Percentiles rank a stretch among this genome's conserved stretches.
Evolutionary conservation across 2,797 vertebrate genomes (phyloP).

Genomic region (Octomys mimax): DNA sequence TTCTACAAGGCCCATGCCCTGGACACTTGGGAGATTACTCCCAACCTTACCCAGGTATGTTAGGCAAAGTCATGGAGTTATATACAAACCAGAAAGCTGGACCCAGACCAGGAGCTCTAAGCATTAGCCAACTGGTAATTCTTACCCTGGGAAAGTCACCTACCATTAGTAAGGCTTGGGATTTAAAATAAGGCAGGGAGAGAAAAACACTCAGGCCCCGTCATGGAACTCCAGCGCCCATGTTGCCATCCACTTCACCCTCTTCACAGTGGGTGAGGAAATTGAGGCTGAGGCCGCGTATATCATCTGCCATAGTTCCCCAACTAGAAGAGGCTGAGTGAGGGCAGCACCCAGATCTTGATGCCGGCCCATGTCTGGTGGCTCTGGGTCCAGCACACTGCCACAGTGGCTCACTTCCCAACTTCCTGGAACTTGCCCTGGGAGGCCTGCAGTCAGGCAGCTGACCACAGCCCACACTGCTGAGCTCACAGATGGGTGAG

Average conservation of each 20-base stretch:
- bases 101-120: not conserved
- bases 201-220: not conserved
- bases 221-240: not conserved
- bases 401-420: not conserved
- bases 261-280: not conserved
- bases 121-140: not conserved
- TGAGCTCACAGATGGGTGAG: conserved; percentile 62
- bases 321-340: not conserved
- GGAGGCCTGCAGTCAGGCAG: conserved; percentile 40
- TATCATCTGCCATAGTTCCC: not conserved
- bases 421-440: conserved; percentile 36
- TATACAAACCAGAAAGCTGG: not conserved
- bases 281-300: not conserved
- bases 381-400: not conserved
- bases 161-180: not conserved
- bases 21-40: not conserved
- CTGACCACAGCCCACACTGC: not conserved
- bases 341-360: not conserved
- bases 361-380: not conserved
- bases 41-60: not conserved
- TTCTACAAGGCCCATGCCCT: not conserved
- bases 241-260: rapidly evolving
- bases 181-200: not conserved
- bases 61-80: not conserved
- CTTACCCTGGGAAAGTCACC: not conserved